Conservation (phyloP, 2,113 vertebrate species). For the Rhea pennata region DNA sequence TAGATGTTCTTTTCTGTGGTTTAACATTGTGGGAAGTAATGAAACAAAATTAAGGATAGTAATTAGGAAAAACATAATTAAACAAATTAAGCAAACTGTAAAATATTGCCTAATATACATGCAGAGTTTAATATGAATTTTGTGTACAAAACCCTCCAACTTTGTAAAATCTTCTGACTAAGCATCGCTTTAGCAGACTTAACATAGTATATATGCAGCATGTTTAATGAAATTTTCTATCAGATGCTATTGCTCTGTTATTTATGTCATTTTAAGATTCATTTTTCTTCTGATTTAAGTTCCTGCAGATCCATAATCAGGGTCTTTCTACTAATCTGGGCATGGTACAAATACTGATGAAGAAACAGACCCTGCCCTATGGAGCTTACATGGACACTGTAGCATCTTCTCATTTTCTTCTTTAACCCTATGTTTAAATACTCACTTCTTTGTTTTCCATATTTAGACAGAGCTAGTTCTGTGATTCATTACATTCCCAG, state of each 20-base stretch:
- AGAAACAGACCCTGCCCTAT: not conserved
- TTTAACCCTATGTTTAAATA: not conserved
- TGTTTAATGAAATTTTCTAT: constrained; percentile 26
- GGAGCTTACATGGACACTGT: not conserved
- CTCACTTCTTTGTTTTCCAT: not conserved
- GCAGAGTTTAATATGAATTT: not conserved
- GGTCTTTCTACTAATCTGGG: not conserved
- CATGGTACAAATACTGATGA: not conserved
- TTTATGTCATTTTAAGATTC: not conserved
- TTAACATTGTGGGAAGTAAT: not conserved
- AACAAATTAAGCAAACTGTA: constrained; percentile 4
- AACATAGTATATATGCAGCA: not conserved
- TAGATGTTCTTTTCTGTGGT: not conserved
- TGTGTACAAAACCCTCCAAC: not conserved
- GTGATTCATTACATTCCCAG: not conserved
- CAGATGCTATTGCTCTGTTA: constrained; percentile 15
- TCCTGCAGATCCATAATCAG: not conserved
- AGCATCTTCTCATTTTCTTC: not conserved
- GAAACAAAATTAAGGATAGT: constrained; percentile 13
- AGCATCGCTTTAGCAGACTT: not conserved
- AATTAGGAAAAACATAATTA: constrained; percentile 39
- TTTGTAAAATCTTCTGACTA: not conserved
- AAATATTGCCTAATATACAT: not conserved
- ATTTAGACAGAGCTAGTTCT: not conserved
- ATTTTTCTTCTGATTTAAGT: not conserved